Evolutionary conservation across 2,797 vertebrate species (phyloP).

Genomic region (Enteromius afrohamiltoni): DNA sequence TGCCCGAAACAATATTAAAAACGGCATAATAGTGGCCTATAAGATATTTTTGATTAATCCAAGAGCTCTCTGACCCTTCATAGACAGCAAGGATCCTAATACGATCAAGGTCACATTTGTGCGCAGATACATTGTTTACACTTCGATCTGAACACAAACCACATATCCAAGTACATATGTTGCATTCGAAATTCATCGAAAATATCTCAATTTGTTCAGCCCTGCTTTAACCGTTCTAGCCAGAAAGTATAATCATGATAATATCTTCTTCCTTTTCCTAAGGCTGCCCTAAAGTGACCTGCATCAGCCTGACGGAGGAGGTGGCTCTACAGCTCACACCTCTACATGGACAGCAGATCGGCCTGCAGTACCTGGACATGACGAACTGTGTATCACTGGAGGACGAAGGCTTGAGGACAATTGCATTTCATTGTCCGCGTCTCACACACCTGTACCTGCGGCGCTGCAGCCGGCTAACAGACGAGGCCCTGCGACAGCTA

Average conservation of each 20-base stretch:
- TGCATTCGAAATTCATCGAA: no score
- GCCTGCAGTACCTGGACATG: constrained; percentile 98
- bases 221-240: background rate
- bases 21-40: no score
- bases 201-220: no score
- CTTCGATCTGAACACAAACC: no score
- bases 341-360: constrained; percentile 94
- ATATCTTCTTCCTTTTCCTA: constrained; percentile 16
- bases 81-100: no score
- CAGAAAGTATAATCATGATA: background rate
- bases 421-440: constrained; percentile 95
- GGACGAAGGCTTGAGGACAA: constrained; percentile 95
- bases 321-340: constrained; percentile 92
- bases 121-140: no score
- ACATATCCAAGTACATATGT: no score
- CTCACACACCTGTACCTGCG: constrained; percentile 95
- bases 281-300: constrained; percentile 99
- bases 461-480: constrained; percentile 91
- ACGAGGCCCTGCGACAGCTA: constrained; percentile 93
- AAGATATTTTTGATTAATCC: no score
- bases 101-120: no score
- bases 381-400: constrained; percentile 98
- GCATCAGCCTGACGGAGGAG: constrained; percentile 94
- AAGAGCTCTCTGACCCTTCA: no score
- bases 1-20: no score